These are phyloP conservation scores for Knipowitschia caucasica DNA, from an alignment of 2,797 vertebrate species.

Conservation along the genomic window DNA sequence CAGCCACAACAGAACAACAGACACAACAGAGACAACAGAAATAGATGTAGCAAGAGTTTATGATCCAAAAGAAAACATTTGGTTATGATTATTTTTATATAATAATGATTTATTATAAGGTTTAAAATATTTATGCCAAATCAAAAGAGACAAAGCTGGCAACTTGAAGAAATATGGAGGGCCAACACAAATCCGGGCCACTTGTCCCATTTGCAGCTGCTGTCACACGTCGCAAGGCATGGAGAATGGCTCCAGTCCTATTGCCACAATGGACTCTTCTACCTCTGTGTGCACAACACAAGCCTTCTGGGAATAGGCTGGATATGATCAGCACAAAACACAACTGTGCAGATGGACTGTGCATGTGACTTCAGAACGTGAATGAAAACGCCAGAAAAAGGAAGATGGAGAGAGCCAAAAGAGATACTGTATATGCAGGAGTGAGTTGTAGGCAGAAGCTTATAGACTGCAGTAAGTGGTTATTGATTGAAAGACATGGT, in stretches of 20 bases:
- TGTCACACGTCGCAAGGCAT: conserved; percentile 20
- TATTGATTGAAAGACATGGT: conserved; percentile 64
- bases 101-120: too few species aligned
- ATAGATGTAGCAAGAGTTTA: neutral
- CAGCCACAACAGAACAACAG: too few species aligned
- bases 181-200: conserved; percentile 14
- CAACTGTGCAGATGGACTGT: conserved; percentile 38
- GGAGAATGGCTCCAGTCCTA: conserved; percentile 42
- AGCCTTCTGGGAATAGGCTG: conserved; percentile 33
- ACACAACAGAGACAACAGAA: neutral
- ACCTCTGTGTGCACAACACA: conserved; percentile 23
- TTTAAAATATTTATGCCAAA: too few species aligned
- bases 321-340: conserved; percentile 46
- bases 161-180: conserved; percentile 23
- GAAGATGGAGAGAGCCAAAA: conserved; percentile 20
- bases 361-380: neutral
- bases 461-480: conserved; percentile 62
- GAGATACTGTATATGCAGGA: too few species aligned
- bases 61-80: neutral
- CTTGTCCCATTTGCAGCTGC: conserved; percentile 16
- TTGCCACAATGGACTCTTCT: conserved; percentile 20
- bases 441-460: conserved; percentile 35
- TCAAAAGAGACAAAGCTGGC: conserved; percentile 28
- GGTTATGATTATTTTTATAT: neutral
- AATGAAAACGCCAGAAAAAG: conserved; percentile 25